A percentile compares a stretch with the other conserved stretches of the same genome.
phyloP scores from a whole-genome alignment of 2,797 vertebrate genomes.

The Trachops cirrhosus region DNA sequence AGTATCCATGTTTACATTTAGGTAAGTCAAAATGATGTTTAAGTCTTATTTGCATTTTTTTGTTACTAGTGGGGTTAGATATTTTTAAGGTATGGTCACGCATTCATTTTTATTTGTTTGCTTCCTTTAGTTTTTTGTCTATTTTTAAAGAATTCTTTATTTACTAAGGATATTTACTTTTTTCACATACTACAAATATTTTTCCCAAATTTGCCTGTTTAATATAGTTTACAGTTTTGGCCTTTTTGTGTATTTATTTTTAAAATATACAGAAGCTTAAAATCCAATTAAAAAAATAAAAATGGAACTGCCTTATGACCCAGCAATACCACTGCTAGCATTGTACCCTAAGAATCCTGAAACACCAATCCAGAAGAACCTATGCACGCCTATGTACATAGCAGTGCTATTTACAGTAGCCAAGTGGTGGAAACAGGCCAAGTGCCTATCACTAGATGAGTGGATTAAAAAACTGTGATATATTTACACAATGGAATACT shows the following conservation, averaged over 20 bases:
- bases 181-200: conserved; percentile 38
- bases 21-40: not conserved
- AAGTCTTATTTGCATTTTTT: conserved; percentile 16
- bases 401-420: too few species aligned
- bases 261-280: not conserved
- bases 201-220: not conserved
- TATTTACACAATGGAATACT: too few species aligned
- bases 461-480: too few species aligned
- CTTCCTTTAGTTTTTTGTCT: conserved; percentile 6
- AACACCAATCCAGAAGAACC: too few species aligned
- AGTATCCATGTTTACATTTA: conserved; percentile 7
- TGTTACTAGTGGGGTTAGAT: not conserved
- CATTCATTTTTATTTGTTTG: conserved; percentile 12
- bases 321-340: too few species aligned
- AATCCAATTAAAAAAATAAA: conserved; percentile 7
- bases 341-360: too few species aligned
- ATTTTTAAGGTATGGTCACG: not conserved
- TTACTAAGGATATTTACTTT: conserved; percentile 18
- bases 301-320: too few species aligned
- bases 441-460: too few species aligned
- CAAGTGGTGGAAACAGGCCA: too few species aligned
- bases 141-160: conserved; percentile 31
- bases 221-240: conserved; percentile 12
- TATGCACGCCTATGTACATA: too few species aligned
- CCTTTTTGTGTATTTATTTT: conserved; percentile 6